Evolutionary conservation across 2,113 vertebrate genomes (phyloP).

Genomic region (Uropsilus gracilis): DNA sequence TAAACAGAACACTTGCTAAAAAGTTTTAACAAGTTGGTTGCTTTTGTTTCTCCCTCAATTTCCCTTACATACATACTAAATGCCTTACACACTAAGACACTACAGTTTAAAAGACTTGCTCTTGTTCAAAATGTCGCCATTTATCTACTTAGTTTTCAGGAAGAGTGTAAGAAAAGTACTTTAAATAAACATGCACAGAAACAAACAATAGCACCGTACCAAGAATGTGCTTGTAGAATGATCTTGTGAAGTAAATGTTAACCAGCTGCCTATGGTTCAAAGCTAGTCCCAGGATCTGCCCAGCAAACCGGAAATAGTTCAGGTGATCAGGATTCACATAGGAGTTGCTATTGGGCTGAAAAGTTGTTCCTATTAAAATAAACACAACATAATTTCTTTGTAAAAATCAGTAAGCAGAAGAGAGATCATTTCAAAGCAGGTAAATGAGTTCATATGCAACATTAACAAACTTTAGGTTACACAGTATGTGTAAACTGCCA

Average conservation of each 20-base stretch:
- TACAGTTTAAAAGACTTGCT: slow-evolving; percentile 18
- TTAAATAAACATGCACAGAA: slow-evolving; percentile 2
- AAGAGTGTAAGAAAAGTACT: slow-evolving; percentile 26
- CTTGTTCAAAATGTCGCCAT: background rate
- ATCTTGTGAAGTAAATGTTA: slow-evolving; percentile 99
- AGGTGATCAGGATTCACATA: slow-evolving; percentile 98
- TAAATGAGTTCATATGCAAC: slow-evolving; percentile 29
- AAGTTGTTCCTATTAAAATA: slow-evolving; percentile 93
- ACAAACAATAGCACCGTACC: slow-evolving; percentile 85
- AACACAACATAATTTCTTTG: slow-evolving; percentile 57
- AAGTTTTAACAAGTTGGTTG: background rate
- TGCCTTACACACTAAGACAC: background rate
- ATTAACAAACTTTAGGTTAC: background rate
- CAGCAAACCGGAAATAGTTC: slow-evolving; percentile 97
- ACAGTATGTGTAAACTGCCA: background rate
- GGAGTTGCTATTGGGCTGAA: slow-evolving; percentile 99
- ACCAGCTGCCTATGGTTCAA: slow-evolving; percentile 97
- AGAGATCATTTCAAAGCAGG: slow-evolving; percentile 13
- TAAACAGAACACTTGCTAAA: background rate
- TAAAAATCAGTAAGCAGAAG: slow-evolving; percentile 24
- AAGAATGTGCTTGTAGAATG: slow-evolving; percentile 99
- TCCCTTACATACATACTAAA: too few relatives aligned
- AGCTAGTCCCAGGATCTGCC: slow-evolving; percentile 96
- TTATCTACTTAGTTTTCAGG: background rate
- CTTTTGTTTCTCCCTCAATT: background rate